Percentiles rank a stretch among this genome's conserved stretches.
Conservation (phyloP, 2,888 invertebrate genomes). For the Rhopalosiphum nymphaeae region DNA sequence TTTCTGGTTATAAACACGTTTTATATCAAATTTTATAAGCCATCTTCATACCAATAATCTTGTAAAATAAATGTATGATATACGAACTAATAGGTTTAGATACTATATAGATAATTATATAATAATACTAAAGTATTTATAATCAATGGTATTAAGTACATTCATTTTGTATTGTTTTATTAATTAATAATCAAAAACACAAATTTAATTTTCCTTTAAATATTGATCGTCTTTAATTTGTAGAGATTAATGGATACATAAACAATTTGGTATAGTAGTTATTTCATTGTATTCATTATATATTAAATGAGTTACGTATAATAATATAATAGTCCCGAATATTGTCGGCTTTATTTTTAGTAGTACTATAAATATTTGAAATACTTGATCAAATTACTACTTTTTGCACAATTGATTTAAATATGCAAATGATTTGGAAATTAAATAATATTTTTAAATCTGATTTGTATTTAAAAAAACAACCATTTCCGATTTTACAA, state of each 20-base stretch:
- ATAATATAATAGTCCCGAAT: neutral
- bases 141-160: neutral
- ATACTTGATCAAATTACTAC: neutral
- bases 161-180: neutral
- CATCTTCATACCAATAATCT: neutral
- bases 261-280: neutral
- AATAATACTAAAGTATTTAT: no score
- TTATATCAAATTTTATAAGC: neutral
- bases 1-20: slow-evolving; percentile 53
- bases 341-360: neutral
- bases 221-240: neutral
- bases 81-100: neutral
- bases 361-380: neutral
- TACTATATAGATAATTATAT: no score
- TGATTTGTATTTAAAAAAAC: neutral
- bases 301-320: neutral
- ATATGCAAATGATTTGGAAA: neutral
- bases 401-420: neutral
- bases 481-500: neutral
- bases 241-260: neutral
- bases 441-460: neutral
- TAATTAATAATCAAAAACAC: neutral
- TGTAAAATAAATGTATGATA: neutral
- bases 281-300: neutral
- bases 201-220: neutral